Evolutionary conservation across 1,140 invertebrate species (phyloP).

Genomic region (Mactra quadrangularis): DNA sequence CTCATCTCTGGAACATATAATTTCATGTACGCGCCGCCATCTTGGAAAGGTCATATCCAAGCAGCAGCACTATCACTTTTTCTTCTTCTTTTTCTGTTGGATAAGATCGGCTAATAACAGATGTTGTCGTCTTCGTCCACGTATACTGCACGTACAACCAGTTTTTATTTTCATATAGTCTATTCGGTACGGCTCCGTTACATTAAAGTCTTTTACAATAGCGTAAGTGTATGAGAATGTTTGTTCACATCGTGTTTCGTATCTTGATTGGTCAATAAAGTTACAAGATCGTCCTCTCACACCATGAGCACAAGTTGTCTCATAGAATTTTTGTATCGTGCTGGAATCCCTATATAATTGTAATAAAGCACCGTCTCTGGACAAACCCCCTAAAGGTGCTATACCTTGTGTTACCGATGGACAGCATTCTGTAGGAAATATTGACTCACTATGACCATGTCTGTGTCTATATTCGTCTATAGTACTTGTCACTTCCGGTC

Average conservation of each 20-base stretch:
- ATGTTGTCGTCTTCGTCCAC: neutral
- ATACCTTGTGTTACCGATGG: conserved; percentile 90
- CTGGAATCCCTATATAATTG: conserved; percentile 89
- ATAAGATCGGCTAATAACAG: too few species aligned
- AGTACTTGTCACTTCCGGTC: too few species aligned
- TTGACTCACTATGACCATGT: too few species aligned
- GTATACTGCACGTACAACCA: conserved; percentile 89
- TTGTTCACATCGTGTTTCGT: conserved; percentile 91
- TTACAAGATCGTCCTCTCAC: conserved; percentile 90
- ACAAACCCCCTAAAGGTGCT: conserved; percentile 90
- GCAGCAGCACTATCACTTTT: too few species aligned
- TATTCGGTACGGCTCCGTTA: conserved; percentile 87
- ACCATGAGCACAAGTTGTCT: conserved; percentile 90
- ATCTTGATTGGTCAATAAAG: conserved; percentile 89
- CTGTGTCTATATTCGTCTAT: too few species aligned
- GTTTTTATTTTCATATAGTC: conserved; percentile 92
- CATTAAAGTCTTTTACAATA: conserved; percentile 86
- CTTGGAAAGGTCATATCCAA: too few species aligned
- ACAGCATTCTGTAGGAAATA: conserved; percentile 87
- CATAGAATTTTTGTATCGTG: conserved; percentile 88
- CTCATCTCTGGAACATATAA: too few species aligned
- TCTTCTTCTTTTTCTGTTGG: too few species aligned
- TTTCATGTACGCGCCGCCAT: too few species aligned
- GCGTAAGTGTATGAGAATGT: conserved; percentile 94
- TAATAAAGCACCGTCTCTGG: conserved; percentile 89